Evolutionary conservation across 1,140 invertebrate species (phyloP).

Genomic region (Achatina immaculata): DNA sequence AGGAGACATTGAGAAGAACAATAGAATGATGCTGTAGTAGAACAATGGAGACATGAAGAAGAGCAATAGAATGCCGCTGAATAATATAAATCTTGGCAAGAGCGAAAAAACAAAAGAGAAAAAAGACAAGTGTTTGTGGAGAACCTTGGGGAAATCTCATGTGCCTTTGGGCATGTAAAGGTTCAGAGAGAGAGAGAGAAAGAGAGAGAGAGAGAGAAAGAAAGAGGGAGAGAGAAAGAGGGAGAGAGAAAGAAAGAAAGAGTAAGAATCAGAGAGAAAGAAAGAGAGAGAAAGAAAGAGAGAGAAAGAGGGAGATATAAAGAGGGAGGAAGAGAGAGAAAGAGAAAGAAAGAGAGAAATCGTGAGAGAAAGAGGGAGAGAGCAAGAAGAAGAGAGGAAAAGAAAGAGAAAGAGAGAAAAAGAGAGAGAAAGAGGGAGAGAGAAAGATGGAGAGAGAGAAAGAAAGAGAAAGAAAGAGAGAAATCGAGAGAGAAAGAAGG

Average conservation of each 20-base stretch:
- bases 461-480: not conserved
- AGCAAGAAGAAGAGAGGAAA: not conserved
- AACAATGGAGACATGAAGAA: too few relatives aligned
- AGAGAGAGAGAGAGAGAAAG: too few relatives aligned
- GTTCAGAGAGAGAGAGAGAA: too few relatives aligned
- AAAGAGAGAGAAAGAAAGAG: not conserved
- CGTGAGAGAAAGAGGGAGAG: not conserved
- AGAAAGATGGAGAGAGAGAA: conserved; percentile 5
- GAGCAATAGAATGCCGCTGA: too few relatives aligned
- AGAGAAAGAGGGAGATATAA: conserved; percentile 2
- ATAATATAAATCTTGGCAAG: too few relatives aligned
- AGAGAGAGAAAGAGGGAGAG: not conserved
- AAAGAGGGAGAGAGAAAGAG: conserved; percentile 7
- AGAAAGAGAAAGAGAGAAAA: not conserved
- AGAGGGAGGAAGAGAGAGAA: not conserved
- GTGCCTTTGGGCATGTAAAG: not conserved
- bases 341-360: not conserved
- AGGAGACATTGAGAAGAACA: too few relatives aligned
- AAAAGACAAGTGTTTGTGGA: too few relatives aligned
- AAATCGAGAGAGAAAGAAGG: too few relatives aligned
- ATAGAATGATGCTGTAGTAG: too few relatives aligned
- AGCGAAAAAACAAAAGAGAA: too few relatives aligned
- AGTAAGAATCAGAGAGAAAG: conserved; percentile 3
- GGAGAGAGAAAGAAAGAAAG: conserved; percentile 29
- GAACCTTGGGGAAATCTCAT: not conserved